These are phyloP conservation scores for Gorilla gorilla DNA, from an alignment of 2,113 vertebrate species.

Conservation along the genomic window DNA sequence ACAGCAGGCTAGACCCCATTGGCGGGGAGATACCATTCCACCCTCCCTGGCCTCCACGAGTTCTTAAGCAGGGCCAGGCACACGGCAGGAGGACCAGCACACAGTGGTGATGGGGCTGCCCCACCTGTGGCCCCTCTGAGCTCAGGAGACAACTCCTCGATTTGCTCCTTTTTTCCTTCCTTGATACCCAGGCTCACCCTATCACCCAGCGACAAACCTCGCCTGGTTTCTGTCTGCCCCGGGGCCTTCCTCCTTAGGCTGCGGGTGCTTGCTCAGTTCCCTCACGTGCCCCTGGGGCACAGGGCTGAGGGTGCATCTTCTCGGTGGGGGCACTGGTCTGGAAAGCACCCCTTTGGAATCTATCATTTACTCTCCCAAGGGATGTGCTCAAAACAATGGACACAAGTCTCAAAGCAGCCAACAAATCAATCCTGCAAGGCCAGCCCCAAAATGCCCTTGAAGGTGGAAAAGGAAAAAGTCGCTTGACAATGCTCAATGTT, in stretches of 20 bases:
- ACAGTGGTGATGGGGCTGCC: not conserved
- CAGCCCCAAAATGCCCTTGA: not conserved
- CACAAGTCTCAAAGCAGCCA: not conserved
- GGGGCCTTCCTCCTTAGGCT: not conserved
- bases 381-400: not conserved
- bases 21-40: no score
- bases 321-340: not conserved
- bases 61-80: not conserved
- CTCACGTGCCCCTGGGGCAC: fast-evolving
- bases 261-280: not conserved
- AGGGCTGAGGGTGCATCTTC: not conserved
- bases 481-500: no score
- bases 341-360: not conserved
- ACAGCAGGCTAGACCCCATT: no score
- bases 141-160: not conserved
- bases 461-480: not conserved
- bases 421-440: not conserved
- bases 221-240: no score
- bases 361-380: not conserved
- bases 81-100: no score
- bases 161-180: not conserved
- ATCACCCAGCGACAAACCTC: not conserved
- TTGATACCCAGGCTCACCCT: not conserved
- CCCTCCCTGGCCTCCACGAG: not conserved
- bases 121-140: not conserved